Evolutionary conservation across 23 tunicate species (phyloP), one percentile per base, ranked within the genome.

Genomic region (Styela clava): DNA sequence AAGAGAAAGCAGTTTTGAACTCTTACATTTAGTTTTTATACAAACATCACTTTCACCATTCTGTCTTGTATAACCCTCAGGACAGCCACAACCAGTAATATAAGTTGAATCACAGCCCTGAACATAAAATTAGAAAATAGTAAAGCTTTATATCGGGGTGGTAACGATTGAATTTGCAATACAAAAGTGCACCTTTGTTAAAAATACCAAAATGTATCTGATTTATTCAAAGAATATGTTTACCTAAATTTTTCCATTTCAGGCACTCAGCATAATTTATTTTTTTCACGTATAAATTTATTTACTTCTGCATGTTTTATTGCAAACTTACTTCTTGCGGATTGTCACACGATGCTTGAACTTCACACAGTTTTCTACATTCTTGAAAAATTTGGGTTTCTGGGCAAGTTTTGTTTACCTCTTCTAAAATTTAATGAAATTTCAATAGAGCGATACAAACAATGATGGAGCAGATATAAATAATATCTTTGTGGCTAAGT

Each of bases 21-120:
- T 3, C 82, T 56, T 52, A 78, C 82, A 78, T 78, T 78, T 32
- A 3, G 62, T 62, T 19, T 35, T 5, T 2, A 78, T 33, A 61
- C 82, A 78, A 56, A 34, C 26, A 24, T 52, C 26, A 52, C 63
- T 52, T 16, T 52, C 35, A 24, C 19, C 19, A 52, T 52, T 31
- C 31, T 52, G 21, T 27, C 56, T 23, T 27, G 23, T 30, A 33
- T 78, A 78, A 26, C 82, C 82, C 2, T 78, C 82, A 78, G 82
- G 82, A 52, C 82, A 78, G 35, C 68, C 63, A 30, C 82, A 78
- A 1, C 63, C 16, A 62, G 63, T 5, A 26, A 78, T 63, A 23
- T 16, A 78, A 28, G 34, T 78, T 9, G 24, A 21, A 37, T 27
- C 62, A 74, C 28, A 44, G 28, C 5, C 31, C 71, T 67, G n/a